phyloP scores from a whole-genome alignment of 2,113 vertebrate species.

The Melanerpes formicivorus region DNA sequence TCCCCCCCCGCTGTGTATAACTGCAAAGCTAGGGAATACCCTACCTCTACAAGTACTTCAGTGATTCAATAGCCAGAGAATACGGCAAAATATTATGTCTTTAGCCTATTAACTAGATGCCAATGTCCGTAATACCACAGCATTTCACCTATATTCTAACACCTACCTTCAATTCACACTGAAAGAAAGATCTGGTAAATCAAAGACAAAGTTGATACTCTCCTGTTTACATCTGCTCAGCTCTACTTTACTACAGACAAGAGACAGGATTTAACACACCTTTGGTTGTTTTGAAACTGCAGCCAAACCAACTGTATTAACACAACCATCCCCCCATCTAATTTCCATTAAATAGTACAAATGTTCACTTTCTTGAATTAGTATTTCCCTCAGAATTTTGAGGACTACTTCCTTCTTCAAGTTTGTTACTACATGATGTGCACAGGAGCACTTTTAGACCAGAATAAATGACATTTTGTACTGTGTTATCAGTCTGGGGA shows the following conservation, averaged over 20 bases:
- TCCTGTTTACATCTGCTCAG: background rate
- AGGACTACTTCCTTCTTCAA: background rate
- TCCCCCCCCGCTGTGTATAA: background rate
- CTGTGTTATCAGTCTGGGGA: background rate
- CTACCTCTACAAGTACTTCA: background rate
- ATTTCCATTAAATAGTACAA: background rate
- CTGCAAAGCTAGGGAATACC: background rate
- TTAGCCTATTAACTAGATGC: background rate
- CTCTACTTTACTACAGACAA: background rate
- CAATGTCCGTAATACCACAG: background rate
- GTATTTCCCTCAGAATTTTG: background rate
- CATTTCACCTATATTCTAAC: background rate
- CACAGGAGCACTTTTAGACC: background rate
- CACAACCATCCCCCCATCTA: background rate
- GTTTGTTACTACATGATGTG: background rate
- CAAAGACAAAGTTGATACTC: background rate
- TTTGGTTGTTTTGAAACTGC: background rate
- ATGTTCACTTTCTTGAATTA: background rate
- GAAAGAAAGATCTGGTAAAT: background rate
- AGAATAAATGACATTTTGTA: background rate
- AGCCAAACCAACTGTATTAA: background rate
- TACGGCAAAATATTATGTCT: background rate
- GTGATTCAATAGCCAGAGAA: background rate
- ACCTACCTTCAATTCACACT: constrained; percentile 25
- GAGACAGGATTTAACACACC: background rate